Evolutionary conservation across 2,113 vertebrate species (phyloP).

Genomic region (Psittacara wagleri): DNA sequence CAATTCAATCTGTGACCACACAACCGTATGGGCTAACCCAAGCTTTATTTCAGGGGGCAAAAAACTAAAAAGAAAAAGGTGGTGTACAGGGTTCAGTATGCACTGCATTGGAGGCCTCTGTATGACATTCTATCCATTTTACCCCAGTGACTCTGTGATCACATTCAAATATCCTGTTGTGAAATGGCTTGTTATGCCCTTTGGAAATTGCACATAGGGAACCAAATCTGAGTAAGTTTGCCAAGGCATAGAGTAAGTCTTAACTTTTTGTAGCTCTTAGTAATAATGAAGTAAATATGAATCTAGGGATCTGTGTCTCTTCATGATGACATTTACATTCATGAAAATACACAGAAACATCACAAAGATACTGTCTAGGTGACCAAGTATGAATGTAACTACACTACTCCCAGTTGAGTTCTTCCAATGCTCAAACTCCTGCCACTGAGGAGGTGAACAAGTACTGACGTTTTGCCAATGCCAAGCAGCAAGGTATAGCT

Average conservation of each 20-base stretch:
- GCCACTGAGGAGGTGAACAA: neutral
- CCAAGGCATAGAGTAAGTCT: neutral
- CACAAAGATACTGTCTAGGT: neutral
- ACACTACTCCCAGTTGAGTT: neutral
- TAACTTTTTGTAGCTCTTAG: neutral
- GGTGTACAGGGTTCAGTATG: neutral
- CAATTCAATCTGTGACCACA: slow-evolving; percentile 5
- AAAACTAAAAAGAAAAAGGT: too few relatives aligned
- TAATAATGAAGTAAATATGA: neutral
- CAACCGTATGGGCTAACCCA: neutral
- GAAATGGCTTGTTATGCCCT: neutral
- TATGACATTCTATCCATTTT: neutral
- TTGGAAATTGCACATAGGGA: neutral
- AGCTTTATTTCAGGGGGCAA: neutral
- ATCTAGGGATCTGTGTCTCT: neutral
- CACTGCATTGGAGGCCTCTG: neutral
- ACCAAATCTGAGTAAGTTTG: neutral
- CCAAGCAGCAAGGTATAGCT: neutral
- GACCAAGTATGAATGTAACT: neutral
- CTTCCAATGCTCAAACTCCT: neutral
- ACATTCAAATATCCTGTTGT: neutral
- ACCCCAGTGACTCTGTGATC: neutral
- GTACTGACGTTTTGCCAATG: neutral
- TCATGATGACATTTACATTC: neutral
- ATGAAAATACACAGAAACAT: neutral